phyloP scores from a whole-genome alignment of 1,140 invertebrate species.

The Ceratoteleas bidentatus region DNA sequence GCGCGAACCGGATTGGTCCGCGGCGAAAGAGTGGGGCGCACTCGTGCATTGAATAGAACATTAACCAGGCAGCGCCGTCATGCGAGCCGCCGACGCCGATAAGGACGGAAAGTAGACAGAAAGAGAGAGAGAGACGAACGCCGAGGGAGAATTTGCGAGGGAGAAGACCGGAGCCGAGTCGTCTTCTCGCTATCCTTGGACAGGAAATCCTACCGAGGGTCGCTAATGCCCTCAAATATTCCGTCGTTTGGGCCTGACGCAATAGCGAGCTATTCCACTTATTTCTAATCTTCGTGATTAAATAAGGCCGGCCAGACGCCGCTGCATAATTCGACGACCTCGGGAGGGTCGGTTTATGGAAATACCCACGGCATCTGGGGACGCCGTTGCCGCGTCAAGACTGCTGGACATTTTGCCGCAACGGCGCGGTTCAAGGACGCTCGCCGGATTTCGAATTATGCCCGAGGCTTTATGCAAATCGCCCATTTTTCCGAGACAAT shows the following conservation, averaged over 20 bases:
- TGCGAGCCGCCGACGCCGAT: constrained; percentile 51
- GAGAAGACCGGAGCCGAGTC: constrained; percentile 43
- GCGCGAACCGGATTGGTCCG: constrained; percentile 75
- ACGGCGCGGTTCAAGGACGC: constrained; percentile 13
- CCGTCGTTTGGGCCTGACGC: constrained; percentile 49
- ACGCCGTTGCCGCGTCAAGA: constrained; percentile 8
- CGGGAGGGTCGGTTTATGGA: constrained; percentile 15
- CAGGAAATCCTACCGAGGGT: constrained; percentile 68
- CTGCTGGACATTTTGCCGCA: constrained; percentile 26
- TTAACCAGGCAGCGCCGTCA: constrained; percentile 63
- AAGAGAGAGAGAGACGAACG: constrained; percentile 20
- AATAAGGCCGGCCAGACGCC: too few species aligned
- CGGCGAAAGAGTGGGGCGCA: constrained; percentile 71
- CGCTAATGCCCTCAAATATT: constrained; percentile 67
- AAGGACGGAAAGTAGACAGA: constrained; percentile 54
- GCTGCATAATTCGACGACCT: too few species aligned
- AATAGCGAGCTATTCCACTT: too few species aligned
- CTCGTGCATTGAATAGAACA: constrained; percentile 70
- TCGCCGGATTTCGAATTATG: background rate
- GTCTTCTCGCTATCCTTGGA: constrained; percentile 67
- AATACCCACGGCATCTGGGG: constrained; percentile 22
- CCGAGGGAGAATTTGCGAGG: constrained; percentile 37
- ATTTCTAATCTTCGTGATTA: constrained; percentile 47
- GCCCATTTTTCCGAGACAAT: too few species aligned
- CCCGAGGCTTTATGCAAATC: too few species aligned